phyloP scores from a whole-genome alignment of 1,140 invertebrate species.

The Bombus haemorrhoidalis region DNA sequence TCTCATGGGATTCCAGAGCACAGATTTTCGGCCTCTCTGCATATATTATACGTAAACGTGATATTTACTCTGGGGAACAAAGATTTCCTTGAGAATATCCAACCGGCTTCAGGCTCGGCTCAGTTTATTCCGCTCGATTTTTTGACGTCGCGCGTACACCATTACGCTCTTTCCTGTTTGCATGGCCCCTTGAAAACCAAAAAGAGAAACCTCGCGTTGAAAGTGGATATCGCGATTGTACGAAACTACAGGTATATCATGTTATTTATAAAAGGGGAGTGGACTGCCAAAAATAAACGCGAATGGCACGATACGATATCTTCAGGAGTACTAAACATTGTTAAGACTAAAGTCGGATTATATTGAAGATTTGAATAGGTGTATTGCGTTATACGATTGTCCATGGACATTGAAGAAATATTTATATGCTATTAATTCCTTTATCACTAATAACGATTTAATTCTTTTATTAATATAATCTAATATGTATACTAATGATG shows the following conservation, averaged over 20 bases:
- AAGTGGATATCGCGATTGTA: background rate
- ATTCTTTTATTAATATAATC: background rate
- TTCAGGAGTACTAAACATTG: background rate
- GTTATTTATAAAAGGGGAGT: background rate
- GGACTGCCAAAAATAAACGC: background rate
- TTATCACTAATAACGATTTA: no score
- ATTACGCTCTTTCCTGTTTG: background rate
- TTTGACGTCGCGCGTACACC: no score
- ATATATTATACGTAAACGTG: constrained; percentile 42
- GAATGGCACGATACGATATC: background rate
- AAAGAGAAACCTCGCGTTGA: background rate
- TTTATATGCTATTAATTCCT: no score
- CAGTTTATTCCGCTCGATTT: background rate
- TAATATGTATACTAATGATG: background rate
- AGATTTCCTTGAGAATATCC: constrained; percentile 42
- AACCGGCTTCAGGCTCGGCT: background rate
- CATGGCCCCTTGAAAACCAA: no score
- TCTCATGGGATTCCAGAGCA: constrained; percentile 47
- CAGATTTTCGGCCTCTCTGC: constrained; percentile 53
- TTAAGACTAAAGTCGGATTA: background rate
- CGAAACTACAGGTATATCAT: background rate
- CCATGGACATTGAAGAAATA: no score
- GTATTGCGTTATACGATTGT: background rate
- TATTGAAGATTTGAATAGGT: background rate
- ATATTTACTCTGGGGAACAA: constrained; percentile 55